These are phyloP conservation scores for Chelonia mydas DNA, from an alignment of 2,797 vertebrate species.

Conservation along the genomic window DNA sequence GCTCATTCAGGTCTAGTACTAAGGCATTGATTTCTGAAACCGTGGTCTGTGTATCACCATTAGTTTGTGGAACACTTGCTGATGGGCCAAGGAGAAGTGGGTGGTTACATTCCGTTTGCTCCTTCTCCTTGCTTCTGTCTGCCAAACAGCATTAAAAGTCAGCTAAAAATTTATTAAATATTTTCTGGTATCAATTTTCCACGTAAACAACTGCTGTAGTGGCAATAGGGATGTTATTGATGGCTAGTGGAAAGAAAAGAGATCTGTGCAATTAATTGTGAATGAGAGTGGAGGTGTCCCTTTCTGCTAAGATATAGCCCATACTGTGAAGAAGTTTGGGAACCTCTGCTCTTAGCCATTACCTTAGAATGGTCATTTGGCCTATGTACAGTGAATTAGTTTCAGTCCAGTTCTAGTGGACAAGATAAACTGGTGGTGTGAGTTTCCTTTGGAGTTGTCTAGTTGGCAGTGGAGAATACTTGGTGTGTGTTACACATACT, in stretches of 20 bases:
- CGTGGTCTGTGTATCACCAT: not conserved
- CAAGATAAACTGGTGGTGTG: not conserved
- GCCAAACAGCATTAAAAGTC: not conserved
- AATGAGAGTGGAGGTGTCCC: not conserved
- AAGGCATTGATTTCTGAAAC: not conserved
- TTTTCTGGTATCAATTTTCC: not conserved
- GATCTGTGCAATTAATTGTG: not conserved
- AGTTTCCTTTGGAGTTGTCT: not conserved
- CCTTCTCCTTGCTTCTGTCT: not conserved
- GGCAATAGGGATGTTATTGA: not conserved
- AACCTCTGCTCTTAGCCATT: not conserved
- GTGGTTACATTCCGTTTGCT: not conserved
- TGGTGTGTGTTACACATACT: not conserved
- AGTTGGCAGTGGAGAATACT: not conserved
- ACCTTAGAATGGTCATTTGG: not conserved
- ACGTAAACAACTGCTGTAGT: not conserved
- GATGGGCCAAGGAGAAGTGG: not conserved
- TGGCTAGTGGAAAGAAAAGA: not conserved
- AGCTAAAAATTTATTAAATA: not conserved
- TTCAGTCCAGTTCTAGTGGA: not conserved
- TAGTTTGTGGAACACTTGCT: not conserved
- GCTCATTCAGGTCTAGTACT: not conserved
- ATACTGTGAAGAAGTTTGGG: fast-evolving
- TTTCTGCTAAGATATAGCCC: not conserved
- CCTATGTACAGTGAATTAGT: not conserved